A percentile compares a stretch with the other conserved stretches of the same genome.
phyloP scores from a whole-genome alignment of 2,113 vertebrate genomes.

The Lampris incognitus region DNA sequence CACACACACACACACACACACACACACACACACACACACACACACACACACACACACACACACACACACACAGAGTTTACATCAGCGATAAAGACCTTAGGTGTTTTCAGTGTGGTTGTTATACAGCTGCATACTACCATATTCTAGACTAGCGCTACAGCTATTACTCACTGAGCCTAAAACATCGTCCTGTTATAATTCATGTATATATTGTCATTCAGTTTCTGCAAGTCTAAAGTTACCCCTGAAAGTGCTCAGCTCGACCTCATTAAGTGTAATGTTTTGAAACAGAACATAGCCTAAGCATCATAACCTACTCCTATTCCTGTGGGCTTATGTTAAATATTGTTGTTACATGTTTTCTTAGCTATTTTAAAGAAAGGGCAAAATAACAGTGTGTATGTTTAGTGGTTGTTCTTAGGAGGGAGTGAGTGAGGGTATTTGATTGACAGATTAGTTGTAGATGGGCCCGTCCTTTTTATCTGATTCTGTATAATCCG shows the following conservation, averaged over 20 bases:
- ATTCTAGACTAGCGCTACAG: conserved; percentile 75
- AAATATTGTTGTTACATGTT: conserved; percentile 46
- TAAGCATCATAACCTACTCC: conserved; percentile 37
- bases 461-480: conserved; percentile 23
- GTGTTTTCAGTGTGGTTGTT: conserved; percentile 76
- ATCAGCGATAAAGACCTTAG: too few species aligned
- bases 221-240: neutral
- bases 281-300: conserved; percentile 48
- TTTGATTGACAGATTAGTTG: conserved; percentile 61
- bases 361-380: conserved; percentile 19
- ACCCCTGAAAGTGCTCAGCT: conserved; percentile 3
- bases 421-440: conserved; percentile 15
- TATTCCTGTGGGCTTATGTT: conserved; percentile 35
- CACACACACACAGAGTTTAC: too few species aligned
- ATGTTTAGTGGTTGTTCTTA: conserved; percentile 45
- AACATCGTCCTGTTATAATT: conserved; percentile 72
- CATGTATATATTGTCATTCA: conserved; percentile 20
- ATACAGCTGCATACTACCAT: conserved; percentile 72
- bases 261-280: conserved; percentile 51
- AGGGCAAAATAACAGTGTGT: conserved; percentile 17
- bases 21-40: too few species aligned
- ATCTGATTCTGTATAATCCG: too few species aligned
- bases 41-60: too few species aligned
- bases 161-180: conserved; percentile 61
- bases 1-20: too few species aligned